Percentiles rank a stretch among this genome's conserved stretches.
Evolutionary conservation across 2,797 vertebrate species (phyloP).

Genomic region (Apogon hyalosoma): DNA sequence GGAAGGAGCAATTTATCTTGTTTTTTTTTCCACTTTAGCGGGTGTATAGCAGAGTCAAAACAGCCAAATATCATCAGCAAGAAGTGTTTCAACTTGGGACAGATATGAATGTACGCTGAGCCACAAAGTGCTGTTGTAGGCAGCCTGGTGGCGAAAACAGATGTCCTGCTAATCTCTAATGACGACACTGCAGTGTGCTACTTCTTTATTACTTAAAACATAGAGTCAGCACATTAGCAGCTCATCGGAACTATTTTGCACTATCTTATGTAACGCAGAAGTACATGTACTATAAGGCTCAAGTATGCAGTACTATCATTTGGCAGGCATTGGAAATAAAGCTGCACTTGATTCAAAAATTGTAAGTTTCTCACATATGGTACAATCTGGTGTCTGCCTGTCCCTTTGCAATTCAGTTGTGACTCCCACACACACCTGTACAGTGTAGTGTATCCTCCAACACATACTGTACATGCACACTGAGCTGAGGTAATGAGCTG

Average conservation of each 20-base stretch:
- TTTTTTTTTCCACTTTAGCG: neutral
- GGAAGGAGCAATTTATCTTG: neutral
- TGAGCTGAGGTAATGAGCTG: slow-evolving; percentile 71
- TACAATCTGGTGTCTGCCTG: slow-evolving; percentile 3
- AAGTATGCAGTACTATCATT: slow-evolving; percentile 8
- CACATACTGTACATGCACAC: slow-evolving; percentile 28
- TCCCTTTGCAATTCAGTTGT: slow-evolving; percentile 9
- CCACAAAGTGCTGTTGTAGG: neutral
- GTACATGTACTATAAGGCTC: neutral
- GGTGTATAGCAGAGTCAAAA: slow-evolving; percentile 1
- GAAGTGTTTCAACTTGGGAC: neutral
- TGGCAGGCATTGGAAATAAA: slow-evolving; percentile 6
- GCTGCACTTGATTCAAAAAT: neutral
- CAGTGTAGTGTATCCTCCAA: slow-evolving; percentile 1
- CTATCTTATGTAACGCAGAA: neutral
- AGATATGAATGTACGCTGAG: neutral
- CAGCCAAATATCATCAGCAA: neutral
- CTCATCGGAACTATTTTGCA: neutral
- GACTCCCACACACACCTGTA: slow-evolving; percentile 32
- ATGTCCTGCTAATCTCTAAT: neutral
- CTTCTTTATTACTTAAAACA: slow-evolving; percentile 9
- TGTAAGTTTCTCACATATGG: neutral
- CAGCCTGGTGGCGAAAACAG: neutral
- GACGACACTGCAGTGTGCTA: neutral
- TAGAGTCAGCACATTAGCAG: neutral